A percentile compares a stretch with the other conserved stretches of the same genome.
These are phyloP conservation scores for Fregetta grallaria DNA, from an alignment of 2,113 vertebrate genomes.

Conservation along the genomic window DNA sequence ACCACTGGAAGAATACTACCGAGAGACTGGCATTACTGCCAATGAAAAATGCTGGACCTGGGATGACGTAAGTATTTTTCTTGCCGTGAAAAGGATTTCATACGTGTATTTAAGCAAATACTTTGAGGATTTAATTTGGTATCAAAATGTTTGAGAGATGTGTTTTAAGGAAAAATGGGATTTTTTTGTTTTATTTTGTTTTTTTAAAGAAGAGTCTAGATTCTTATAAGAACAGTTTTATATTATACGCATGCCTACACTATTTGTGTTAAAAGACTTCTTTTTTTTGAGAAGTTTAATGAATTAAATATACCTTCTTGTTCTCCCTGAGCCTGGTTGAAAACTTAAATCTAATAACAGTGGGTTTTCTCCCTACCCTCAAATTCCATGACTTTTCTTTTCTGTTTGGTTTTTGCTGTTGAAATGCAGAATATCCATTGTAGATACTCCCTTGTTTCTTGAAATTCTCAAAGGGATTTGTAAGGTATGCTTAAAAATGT, in stretches of 20 bases:
- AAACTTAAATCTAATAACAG: neutral
- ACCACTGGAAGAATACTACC: constrained; percentile 93
- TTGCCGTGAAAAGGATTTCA: neutral
- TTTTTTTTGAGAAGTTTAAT: neutral
- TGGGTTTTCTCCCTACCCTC: neutral
- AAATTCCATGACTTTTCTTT: neutral
- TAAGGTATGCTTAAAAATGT: neutral
- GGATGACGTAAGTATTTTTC: constrained; percentile 85
- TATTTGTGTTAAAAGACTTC: neutral
- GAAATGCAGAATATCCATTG: neutral
- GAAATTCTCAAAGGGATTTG: neutral
- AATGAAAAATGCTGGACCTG: constrained; percentile 96
- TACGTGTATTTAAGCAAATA: neutral
- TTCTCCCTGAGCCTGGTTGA: neutral
- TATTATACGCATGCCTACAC: neutral
- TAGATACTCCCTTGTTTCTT: neutral
- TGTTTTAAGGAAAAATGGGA: neutral
- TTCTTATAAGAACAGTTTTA: neutral
- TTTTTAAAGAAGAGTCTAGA: neutral
- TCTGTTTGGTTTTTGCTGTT: neutral
- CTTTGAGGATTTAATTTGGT: neutral
- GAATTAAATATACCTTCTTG: neutral
- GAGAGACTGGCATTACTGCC: constrained; percentile 94
- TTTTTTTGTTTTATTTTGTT: neutral
- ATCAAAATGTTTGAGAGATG: neutral